phyloP scores from a whole-genome alignment of 2,113 vertebrate genomes.

The Bufo gargarizans region DNA sequence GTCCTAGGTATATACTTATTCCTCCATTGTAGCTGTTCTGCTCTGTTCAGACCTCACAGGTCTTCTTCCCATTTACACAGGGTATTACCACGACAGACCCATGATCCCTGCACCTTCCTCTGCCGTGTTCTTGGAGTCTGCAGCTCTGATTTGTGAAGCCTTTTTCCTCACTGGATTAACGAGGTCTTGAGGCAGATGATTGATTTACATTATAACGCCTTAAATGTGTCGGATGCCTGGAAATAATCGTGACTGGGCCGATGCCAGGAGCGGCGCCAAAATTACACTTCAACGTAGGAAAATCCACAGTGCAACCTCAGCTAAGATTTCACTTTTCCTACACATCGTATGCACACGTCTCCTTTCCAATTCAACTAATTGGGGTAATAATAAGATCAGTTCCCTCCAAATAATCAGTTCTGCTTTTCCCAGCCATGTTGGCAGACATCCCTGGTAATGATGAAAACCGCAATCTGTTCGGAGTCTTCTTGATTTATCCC shows the following conservation, averaged over 20 bases:
- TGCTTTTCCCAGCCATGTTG: conserved; percentile 14
- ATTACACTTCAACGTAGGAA: not conserved
- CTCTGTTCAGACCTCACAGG: too few species aligned
- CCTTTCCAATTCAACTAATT: conserved; percentile 39
- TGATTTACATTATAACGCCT: conserved; percentile 26
- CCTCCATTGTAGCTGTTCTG: not conserved
- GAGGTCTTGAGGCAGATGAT: not conserved
- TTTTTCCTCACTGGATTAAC: conserved; percentile 24
- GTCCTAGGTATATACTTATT: too few species aligned
- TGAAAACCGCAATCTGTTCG: conserved; percentile 36
- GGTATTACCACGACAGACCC: not conserved
- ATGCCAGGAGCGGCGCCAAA: conserved; percentile 21
- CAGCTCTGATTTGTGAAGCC: not conserved
- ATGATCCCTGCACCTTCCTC: not conserved
- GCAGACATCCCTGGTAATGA: conserved; percentile 8
- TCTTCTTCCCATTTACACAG: not conserved
- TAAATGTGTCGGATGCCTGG: conserved; percentile 5
- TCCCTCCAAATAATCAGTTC: conserved; percentile 31
- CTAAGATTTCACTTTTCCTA: conserved; percentile 44
- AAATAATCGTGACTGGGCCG: not conserved
- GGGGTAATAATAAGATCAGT: conserved; percentile 44
- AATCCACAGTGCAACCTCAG: conserved; percentile 8
- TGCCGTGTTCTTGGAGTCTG: not conserved
- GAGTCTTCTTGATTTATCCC: conserved; percentile 16
- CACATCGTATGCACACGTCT: conserved; percentile 25